Conservation (phyloP, 2,113 vertebrate genomes). For the Prunella himalayana region DNA sequence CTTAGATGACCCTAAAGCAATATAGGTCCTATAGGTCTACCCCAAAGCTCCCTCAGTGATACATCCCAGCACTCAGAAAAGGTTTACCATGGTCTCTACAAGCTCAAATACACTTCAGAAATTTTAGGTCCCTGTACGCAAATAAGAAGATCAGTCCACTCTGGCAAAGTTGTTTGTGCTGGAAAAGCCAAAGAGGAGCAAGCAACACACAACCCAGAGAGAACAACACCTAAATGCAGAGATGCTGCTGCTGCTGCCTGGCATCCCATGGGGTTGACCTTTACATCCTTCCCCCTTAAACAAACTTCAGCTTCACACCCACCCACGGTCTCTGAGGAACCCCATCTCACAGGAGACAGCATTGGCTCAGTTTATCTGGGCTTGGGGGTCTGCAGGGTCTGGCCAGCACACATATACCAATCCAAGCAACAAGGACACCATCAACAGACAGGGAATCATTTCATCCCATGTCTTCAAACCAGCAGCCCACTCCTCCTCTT, state of each 20-base stretch:
- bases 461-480: not conserved
- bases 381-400: not conserved
- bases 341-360: not conserved
- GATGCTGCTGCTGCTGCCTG: not conserved
- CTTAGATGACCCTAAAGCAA: not conserved
- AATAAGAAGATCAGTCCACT: not conserved
- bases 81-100: not conserved
- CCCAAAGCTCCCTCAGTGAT: not conserved
- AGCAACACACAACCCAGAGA: not conserved
- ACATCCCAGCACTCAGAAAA: not conserved
- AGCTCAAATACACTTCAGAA: not conserved
- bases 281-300: not conserved
- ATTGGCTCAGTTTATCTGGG: accelerated
- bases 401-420: not conserved
- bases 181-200: not conserved
- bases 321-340: accelerated
- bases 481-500: not conserved
- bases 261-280: not conserved
- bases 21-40: not conserved
- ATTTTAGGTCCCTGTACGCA: not conserved
- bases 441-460: not conserved
- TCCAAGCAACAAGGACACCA: not conserved
- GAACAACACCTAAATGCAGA: not conserved
- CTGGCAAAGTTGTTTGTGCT: not conserved
- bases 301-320: not conserved